Evolutionary conservation across 2,888 invertebrate species (phyloP), one percentile per base, ranked within the genome.

Genomic region (Parapristionchus giblindavisi): DNA sequence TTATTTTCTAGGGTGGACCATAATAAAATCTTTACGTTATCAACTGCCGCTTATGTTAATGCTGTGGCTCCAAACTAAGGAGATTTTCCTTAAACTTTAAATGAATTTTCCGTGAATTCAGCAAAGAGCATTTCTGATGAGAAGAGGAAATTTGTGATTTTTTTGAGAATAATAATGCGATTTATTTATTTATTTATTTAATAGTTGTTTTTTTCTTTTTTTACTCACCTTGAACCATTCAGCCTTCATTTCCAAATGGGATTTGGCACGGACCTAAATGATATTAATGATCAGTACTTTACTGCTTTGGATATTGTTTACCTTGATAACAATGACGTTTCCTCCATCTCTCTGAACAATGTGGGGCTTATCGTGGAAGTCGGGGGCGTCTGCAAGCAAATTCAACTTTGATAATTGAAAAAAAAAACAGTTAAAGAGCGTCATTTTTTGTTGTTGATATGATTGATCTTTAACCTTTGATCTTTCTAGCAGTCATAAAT

Each of bases 351-450:
- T 80, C 75, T 88, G 87, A 48, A 87, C 86, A 78, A 88, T 88
- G 80, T 88, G 86, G 51, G 88, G 88, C 79, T 88, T 88, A 77
- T 88, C 88, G 76, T 86, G 85, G 82, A 88, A 88, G 61, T 88
- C 88, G 43, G 88, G 88, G n/a, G 88, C 88, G 74, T 88, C 88
- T 88, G 76, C 60, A 84, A 27, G 11, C 8, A 63, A 54, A 54
- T 24, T 54, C 3, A 65, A 21, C 61, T 63, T 63, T 43, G 29
- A 36, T 24, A 6, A 8, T 38, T 51, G 14, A 21, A 51, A 51
- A 14, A 21, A 21, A 51, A 17, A 21, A 51, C 14, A 51, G 51
- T 51, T 14, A 51, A 51, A 51, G n/a, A 51, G 14, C 17, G 17
- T 51, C 51, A 51, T 51, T 51, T 51, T 21, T 51, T 51, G 14